Evolutionary conservation across 2,888 invertebrate genomes (phyloP).

Genomic region (Cephalotes varians): DNA sequence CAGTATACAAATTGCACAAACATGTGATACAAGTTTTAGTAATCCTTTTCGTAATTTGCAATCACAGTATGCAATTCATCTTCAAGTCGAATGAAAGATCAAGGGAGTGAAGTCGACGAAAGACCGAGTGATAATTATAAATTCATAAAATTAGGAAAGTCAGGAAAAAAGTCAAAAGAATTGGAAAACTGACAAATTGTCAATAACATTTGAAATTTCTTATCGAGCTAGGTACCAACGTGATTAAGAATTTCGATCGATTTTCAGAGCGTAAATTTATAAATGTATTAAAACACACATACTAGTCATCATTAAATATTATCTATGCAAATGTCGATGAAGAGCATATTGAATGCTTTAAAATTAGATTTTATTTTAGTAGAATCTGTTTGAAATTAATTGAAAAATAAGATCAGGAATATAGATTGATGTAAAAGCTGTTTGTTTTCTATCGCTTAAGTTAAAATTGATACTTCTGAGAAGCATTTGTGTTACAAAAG

Average conservation of each 20-base stretch:
- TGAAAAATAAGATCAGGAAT: background rate
- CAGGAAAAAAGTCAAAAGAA: background rate
- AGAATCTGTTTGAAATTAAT: background rate
- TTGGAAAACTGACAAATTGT: background rate
- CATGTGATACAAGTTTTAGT: background rate
- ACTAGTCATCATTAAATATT: too few relatives aligned
- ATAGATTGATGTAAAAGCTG: background rate
- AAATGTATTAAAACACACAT: too few relatives aligned
- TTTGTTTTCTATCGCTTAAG: background rate
- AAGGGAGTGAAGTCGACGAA: too few relatives aligned
- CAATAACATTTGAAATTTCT: background rate
- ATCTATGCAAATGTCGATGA: background rate
- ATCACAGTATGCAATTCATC: background rate
- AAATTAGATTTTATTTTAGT: conserved; percentile 4
- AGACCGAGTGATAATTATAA: background rate
- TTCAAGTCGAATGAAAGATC: background rate
- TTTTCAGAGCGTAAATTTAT: too few relatives aligned
- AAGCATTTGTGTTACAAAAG: background rate
- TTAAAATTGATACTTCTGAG: background rate
- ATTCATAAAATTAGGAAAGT: background rate
- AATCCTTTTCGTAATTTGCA: background rate
- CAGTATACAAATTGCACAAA: conserved; percentile 10
- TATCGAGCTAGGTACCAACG: background rate
- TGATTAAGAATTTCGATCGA: background rate
- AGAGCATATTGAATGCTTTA: background rate